phyloP scores from a whole-genome alignment of 2,888 invertebrate genomes.

The Leptopilina syphax region DNA sequence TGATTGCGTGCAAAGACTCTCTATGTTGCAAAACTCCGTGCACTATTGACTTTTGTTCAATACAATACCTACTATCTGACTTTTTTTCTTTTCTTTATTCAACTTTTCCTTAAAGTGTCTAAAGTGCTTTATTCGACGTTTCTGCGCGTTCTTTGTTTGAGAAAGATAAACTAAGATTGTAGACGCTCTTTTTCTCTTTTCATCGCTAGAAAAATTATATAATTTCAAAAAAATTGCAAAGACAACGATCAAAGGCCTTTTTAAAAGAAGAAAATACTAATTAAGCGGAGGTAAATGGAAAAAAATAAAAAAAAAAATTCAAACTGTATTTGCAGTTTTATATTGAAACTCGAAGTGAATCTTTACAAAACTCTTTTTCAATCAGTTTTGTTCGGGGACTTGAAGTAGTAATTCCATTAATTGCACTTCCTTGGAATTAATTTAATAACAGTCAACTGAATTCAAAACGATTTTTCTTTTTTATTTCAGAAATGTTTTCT shows the following conservation, averaged over 20 bases:
- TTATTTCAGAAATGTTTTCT: not conserved
- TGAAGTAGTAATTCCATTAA: conserved; percentile 27
- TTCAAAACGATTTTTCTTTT: not conserved
- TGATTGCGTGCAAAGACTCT: conserved; percentile 64
- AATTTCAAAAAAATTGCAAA: conserved; percentile 4
- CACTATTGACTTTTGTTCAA: conserved; percentile 66
- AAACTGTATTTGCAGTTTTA: not conserved
- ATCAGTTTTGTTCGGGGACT: not conserved
- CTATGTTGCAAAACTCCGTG: conserved; percentile 62
- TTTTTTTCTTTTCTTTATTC: not conserved
- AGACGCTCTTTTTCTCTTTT: not conserved
- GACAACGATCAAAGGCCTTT: conserved; percentile 9
- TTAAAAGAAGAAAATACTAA: not conserved
- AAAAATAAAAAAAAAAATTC: not conserved
- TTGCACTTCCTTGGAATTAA: not conserved
- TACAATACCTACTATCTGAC: conserved; percentile 46
- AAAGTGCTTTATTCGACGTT: not conserved
- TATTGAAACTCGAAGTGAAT: not conserved
- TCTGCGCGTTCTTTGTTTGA: not conserved
- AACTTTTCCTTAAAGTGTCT: conserved; percentile 25
- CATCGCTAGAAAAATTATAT: not conserved
- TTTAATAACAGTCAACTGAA: not conserved
- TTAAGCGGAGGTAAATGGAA: not conserved
- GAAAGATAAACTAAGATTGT: not conserved
- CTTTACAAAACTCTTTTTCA: conserved; percentile 10